phyloP scores from a whole-genome alignment of 2,888 invertebrate species.

The Leucophenga montana region DNA sequence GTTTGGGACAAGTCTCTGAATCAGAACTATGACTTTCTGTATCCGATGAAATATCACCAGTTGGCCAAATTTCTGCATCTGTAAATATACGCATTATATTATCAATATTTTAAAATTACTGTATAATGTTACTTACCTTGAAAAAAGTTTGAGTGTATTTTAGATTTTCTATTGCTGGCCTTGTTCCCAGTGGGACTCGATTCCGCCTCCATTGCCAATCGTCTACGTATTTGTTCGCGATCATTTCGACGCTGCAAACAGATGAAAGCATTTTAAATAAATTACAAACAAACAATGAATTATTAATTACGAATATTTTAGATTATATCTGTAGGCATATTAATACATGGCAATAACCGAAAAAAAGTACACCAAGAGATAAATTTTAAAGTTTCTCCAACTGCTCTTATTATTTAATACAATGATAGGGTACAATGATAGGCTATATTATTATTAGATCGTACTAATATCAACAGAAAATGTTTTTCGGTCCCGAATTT shows the following conservation, averaged over 20 bases:
- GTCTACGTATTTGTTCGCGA: slow-evolving; percentile 90
- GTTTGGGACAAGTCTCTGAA: slow-evolving; percentile 75
- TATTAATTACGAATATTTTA: too few relatives aligned
- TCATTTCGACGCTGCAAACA: slow-evolving; percentile 87
- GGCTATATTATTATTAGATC: too few relatives aligned
- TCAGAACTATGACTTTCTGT: slow-evolving; percentile 86
- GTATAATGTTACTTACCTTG: slow-evolving; percentile 77
- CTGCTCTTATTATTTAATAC: too few relatives aligned
- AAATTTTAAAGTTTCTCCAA: too few relatives aligned
- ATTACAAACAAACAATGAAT: too few relatives aligned
- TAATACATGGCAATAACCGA: too few relatives aligned
- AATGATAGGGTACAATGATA: too few relatives aligned
- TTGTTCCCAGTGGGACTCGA: slow-evolving; percentile 78
- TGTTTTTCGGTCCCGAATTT: too few relatives aligned
- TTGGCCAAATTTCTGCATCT: background rate
- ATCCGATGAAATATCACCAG: slow-evolving; percentile 84
- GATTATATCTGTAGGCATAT: too few relatives aligned
- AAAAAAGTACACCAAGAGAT: too few relatives aligned
- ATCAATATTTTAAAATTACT: slow-evolving; percentile 87
- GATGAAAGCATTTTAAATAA: slow-evolving; percentile 38
- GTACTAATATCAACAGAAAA: too few relatives aligned
- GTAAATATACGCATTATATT: background rate
- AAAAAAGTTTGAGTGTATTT: slow-evolving; percentile 89
- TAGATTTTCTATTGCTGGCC: slow-evolving; percentile 82
- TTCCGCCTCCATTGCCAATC: slow-evolving; percentile 89